Conservation (phyloP, 1,140 invertebrate genomes). For the Globodera ellingtonae region DNA sequence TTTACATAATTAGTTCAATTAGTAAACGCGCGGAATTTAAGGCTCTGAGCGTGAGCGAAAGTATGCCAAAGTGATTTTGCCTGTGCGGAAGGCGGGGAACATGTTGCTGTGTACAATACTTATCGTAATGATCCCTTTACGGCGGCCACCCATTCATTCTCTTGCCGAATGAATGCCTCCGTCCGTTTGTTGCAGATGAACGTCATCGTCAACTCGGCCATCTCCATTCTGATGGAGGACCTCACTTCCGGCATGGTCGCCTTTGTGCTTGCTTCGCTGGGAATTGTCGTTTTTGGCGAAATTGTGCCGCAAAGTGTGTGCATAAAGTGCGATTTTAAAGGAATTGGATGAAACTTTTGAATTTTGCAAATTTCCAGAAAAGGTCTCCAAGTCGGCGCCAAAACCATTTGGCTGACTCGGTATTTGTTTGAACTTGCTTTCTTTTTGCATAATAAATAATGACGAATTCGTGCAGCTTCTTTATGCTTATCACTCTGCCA, state of each 20-base stretch:
- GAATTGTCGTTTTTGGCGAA: slow-evolving; percentile 71
- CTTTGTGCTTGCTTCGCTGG: slow-evolving; percentile 67
- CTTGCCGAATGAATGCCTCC: too few species aligned
- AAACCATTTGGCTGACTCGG: slow-evolving; percentile 88
- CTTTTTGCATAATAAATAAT: neutral
- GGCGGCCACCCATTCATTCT: slow-evolving; percentile 13
- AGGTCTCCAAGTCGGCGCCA: slow-evolving; percentile 90
- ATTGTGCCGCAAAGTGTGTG: slow-evolving; percentile 70
- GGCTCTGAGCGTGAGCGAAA: slow-evolving; percentile 53
- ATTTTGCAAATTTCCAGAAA: slow-evolving; percentile 71
- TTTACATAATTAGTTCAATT: too few species aligned
- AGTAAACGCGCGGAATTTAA: slow-evolving; percentile 20
- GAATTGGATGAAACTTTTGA: neutral
- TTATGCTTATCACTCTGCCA: slow-evolving; percentile 91
- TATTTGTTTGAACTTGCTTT: neutral
- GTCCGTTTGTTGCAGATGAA: neutral
- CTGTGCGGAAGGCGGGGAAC: slow-evolving; percentile 54
- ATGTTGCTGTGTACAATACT: slow-evolving; percentile 61
- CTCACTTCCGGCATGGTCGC: slow-evolving; percentile 67
- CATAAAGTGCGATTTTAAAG: slow-evolving; percentile 61
- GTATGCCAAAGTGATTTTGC: slow-evolving; percentile 58
- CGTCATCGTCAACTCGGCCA: slow-evolving; percentile 69
- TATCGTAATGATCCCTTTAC: slow-evolving; percentile 64
- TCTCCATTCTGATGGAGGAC: slow-evolving; percentile 66
- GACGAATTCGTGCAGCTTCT: slow-evolving; percentile 68